Conservation (phyloP, 2,797 vertebrate species). For the Clarias platycephalus region DNA sequence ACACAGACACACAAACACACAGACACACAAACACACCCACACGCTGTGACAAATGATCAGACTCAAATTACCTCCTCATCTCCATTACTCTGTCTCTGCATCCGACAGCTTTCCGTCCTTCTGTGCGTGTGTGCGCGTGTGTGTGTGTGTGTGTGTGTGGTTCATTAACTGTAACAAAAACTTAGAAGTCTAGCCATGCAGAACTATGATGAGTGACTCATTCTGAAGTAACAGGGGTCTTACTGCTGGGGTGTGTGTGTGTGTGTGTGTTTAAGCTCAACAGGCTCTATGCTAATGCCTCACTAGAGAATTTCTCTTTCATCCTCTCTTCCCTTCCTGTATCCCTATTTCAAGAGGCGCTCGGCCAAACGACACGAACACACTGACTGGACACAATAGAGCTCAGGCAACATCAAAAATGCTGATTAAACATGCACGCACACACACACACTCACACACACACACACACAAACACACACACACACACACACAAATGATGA, state of each 20-base stretch:
- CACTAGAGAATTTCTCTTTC: conserved; percentile 34
- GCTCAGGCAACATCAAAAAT: conserved; percentile 39
- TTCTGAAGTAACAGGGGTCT: conserved; percentile 12
- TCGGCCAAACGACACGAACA: conserved; percentile 28
- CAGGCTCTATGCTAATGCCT: conserved; percentile 25
- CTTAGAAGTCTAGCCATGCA: conserved; percentile 26
- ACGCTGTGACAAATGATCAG: conserved; percentile 23
- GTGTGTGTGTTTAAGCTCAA: conserved; percentile 24
- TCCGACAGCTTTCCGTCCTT: conserved; percentile 18
- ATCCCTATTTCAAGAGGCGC: conserved; percentile 30
- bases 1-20: not conserved
- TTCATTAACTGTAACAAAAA: conserved; percentile 40
- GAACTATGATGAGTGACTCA: conserved; percentile 34
- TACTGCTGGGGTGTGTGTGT: not conserved
- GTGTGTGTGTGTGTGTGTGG: conserved; percentile 17
- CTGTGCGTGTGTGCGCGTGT: not conserved
- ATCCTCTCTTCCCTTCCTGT: conserved; percentile 22
- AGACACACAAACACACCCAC: conserved; percentile 30
- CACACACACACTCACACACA: conserved; percentile 2
- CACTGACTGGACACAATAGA: conserved; percentile 23
- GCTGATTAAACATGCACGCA: conserved; percentile 26
- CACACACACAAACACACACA: conserved; percentile 1
- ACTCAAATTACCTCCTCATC: conserved; percentile 35
- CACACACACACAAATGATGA: conserved; percentile 18
- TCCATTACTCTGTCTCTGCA: conserved; percentile 34